Evolutionary conservation across 1,140 invertebrate species (phyloP).

Genomic region (Drosophila pandora): DNA sequence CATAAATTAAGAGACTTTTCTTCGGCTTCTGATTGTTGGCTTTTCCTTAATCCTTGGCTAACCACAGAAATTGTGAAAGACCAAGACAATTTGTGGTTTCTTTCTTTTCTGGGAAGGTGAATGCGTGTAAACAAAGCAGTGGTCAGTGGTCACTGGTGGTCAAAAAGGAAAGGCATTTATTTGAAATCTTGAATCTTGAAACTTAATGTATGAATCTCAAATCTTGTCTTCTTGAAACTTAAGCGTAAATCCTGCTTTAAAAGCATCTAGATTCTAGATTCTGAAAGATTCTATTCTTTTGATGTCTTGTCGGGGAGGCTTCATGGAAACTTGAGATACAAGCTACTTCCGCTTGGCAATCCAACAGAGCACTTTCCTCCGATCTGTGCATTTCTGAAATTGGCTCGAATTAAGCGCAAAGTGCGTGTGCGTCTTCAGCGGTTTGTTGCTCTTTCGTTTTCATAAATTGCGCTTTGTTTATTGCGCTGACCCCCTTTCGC

Average conservation of each 20-base stretch:
- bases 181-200: no score
- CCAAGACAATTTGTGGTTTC: constrained; percentile 22
- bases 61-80: constrained; percentile 18
- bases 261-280: neutral
- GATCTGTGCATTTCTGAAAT: constrained; percentile 54
- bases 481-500: constrained; percentile 19
- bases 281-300: neutral
- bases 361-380: constrained; percentile 27
- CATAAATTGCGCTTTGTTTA: constrained; percentile 61
- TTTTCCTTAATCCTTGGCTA: constrained; percentile 16
- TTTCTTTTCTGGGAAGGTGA: neutral
- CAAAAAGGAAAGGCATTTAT: no score
- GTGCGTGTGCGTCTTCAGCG: constrained; percentile 50
- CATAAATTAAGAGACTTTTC: constrained; percentile 34
- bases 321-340: neutral
- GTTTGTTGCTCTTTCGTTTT: constrained; percentile 50
- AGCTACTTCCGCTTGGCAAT: constrained; percentile 41
- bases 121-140: neutral
- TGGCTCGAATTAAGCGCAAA: constrained; percentile 70
- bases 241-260: neutral
- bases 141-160: no score
- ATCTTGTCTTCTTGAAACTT: neutral
- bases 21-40: constrained; percentile 7
- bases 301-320: neutral
- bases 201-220: no score